phyloP scores from a whole-genome alignment of 2,113 vertebrate genomes.

The Ameiurus melas region DNA sequence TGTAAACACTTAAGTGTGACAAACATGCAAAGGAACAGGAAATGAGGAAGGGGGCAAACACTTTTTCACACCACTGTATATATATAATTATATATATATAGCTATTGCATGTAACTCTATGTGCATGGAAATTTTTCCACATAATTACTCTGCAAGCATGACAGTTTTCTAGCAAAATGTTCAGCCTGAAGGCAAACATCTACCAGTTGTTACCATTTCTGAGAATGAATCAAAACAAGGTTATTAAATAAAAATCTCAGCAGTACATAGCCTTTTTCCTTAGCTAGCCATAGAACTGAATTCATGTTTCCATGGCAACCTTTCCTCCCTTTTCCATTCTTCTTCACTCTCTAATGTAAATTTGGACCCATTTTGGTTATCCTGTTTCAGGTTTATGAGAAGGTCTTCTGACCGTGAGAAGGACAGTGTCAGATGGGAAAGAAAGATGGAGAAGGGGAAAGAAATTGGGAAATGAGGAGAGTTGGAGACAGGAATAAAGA shows the following conservation, averaged over 20 bases:
- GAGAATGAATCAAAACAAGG: neutral
- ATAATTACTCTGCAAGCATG: neutral
- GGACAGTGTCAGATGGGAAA: neutral
- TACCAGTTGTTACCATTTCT: neutral
- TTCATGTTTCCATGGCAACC: constrained; percentile 53
- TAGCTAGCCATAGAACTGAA: constrained; percentile 45
- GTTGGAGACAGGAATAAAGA: constrained; percentile 3
- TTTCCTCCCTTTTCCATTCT: neutral
- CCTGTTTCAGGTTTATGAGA: neutral
- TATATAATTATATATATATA: too few relatives aligned
- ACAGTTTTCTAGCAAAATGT: neutral
- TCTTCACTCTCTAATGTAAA: constrained; percentile 24
- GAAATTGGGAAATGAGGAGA: neutral
- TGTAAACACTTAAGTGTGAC: too few relatives aligned
- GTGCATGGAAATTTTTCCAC: too few relatives aligned
- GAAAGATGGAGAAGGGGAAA: constrained; percentile 5
- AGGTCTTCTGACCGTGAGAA: neutral
- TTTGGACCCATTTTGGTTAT: neutral
- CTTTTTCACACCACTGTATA: too few relatives aligned
- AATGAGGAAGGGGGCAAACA: too few relatives aligned
- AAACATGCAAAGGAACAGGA: too few relatives aligned
- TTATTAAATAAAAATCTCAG: neutral
- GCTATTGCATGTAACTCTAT: too few relatives aligned
- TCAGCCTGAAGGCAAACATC: neutral
- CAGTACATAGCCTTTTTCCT: constrained; percentile 4